Evolutionary conservation across 2,888 invertebrate genomes (phyloP).

Genomic region (Phaedon cochleariae): DNA sequence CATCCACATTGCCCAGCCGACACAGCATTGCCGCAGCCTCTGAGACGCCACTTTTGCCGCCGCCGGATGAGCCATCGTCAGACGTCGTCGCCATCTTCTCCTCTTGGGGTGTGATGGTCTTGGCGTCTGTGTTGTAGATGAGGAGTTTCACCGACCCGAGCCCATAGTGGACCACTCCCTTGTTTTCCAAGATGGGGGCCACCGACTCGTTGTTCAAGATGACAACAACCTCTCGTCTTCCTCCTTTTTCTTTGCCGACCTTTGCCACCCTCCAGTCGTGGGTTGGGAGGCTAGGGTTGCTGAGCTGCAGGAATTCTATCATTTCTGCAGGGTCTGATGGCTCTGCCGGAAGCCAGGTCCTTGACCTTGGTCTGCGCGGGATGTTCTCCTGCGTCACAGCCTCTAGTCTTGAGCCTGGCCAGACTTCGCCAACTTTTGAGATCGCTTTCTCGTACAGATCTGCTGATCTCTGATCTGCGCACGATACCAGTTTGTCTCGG

Average conservation of each 20-base stretch:
- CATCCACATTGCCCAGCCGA: not conserved
- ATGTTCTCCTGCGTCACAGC: conserved; percentile 7
- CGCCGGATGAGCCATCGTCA: not conserved
- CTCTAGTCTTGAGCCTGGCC: conserved; percentile 5
- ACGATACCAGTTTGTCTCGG: conserved; percentile 2
- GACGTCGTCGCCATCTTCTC: not conserved
- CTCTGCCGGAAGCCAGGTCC: conserved; percentile 10
- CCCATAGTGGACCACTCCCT: too few species aligned
- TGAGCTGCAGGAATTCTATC: conserved; percentile 1
- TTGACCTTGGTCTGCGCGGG: conserved; percentile 11
- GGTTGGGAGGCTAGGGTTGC: conserved; percentile 12
- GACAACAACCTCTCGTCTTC: not conserved
- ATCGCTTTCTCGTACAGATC: not conserved
- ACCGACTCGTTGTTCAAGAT: not conserved
- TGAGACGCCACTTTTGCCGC: not conserved
- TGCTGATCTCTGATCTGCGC: conserved; percentile 4
- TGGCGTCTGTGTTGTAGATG: too few species aligned
- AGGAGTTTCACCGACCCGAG: too few species aligned
- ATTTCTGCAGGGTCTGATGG: conserved; percentile 6
- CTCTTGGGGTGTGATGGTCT: not conserved
- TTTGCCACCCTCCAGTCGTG: conserved; percentile 10
- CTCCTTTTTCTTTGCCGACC: conserved; percentile 7
- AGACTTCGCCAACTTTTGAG: not conserved
- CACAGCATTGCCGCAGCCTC: not conserved
- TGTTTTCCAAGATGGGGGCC: too few species aligned